phyloP scores from a whole-genome alignment of 2,113 vertebrate genomes.

The Lepisosteus osseus region DNA sequence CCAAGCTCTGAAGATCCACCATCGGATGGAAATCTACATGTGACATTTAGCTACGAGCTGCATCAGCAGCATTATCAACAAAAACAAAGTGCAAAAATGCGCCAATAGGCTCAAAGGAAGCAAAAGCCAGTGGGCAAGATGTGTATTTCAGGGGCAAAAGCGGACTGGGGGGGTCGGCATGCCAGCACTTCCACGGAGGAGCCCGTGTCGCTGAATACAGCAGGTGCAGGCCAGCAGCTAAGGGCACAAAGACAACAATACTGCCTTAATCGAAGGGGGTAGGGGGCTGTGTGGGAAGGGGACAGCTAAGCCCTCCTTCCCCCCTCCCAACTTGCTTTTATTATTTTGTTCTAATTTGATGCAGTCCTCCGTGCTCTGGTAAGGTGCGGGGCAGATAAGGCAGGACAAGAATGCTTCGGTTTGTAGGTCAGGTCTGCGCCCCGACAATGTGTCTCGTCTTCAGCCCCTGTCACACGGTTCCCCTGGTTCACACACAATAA shows the following conservation, averaged over 20 bases:
- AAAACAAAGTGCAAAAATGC: too few species aligned
- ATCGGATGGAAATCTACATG: too few species aligned
- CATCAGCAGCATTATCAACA: neutral
- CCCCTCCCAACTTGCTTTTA: constrained; percentile 42
- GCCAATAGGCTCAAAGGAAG: too few species aligned
- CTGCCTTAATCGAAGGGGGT: constrained; percentile 33
- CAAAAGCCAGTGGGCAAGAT: too few species aligned
- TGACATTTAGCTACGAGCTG: neutral
- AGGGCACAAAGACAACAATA: constrained; percentile 57
- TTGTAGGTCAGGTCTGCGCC: neutral
- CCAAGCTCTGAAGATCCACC: too few species aligned
- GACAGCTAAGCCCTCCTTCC: constrained; percentile 51
- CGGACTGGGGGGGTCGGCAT: neutral
- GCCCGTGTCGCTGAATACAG: constrained; percentile 39
- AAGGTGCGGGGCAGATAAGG: neutral
- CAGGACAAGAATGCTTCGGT: neutral
- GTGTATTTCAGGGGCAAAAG: too few species aligned
- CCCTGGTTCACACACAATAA: neutral
- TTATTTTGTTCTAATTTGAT: constrained; percentile 33
- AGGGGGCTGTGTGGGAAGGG: constrained; percentile 37
- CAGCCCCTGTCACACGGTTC: neutral
- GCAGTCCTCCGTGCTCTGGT: neutral
- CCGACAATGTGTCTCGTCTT: constrained; percentile 2
- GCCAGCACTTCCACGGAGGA: constrained; percentile 1
- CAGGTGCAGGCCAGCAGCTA: constrained; percentile 44